These are phyloP conservation scores for Papilio xuthus DNA, from an alignment of 1,140 invertebrate genomes.

Conservation along the genomic window DNA sequence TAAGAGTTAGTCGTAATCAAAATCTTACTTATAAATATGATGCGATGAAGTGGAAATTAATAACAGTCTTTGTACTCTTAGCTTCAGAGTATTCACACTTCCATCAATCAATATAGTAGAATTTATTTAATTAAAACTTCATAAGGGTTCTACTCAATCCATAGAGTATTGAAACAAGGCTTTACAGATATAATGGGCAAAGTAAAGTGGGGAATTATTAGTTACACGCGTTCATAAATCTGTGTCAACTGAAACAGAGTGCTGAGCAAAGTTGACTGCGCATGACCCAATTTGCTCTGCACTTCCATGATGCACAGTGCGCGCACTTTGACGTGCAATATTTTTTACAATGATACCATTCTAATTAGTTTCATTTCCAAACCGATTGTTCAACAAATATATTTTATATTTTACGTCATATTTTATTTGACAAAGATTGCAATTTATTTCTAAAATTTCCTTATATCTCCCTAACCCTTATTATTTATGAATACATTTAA, in stretches of 20 bases:
- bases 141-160: background rate
- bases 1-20: no score
- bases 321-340: constrained; percentile 27
- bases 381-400: constrained; percentile 1
- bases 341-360: constrained; percentile 29
- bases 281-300: constrained; percentile 38
- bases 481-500: no score
- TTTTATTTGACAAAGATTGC: background rate
- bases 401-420: background rate
- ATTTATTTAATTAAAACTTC: background rate
- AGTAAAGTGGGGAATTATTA: constrained; percentile 34
- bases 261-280: constrained; percentile 36
- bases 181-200: constrained; percentile 11
- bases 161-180: constrained; percentile 19
- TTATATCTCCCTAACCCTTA: no score
- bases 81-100: no score
- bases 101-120: background rate
- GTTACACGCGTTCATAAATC: constrained; percentile 35
- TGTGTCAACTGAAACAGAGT: constrained; percentile 36
- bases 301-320: constrained; percentile 30
- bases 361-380: constrained; percentile 28
- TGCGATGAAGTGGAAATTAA: background rate
- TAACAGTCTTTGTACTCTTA: no score
- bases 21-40: no score
- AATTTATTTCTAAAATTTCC: no score